Evolutionary conservation across 2,797 vertebrate species (phyloP).

Genomic region (Kryptopterus vitreolus): DNA sequence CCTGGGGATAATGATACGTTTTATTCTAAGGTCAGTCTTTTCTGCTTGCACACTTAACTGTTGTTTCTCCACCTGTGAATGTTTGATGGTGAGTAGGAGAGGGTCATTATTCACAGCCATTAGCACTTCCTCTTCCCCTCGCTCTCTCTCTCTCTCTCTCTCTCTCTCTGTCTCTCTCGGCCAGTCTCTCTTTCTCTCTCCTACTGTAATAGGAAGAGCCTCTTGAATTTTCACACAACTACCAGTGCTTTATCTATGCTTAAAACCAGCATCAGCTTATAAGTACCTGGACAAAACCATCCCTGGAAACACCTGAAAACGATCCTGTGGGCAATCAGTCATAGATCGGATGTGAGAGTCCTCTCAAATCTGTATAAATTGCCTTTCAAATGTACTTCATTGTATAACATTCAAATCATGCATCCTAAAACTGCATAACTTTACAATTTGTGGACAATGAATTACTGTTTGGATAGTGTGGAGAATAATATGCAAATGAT

Average conservation of each 20-base stretch:
- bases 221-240: constrained; percentile 52
- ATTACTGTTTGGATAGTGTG: not conserved
- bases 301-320: constrained; percentile 29
- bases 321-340: constrained; percentile 37
- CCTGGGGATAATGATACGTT: constrained; percentile 34
- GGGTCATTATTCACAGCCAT: constrained; percentile 49
- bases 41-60: constrained; percentile 44
- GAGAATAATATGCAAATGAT: no score
- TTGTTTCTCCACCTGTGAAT: constrained; percentile 48
- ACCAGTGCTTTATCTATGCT: constrained; percentile 32
- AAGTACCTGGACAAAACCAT: constrained; percentile 33
- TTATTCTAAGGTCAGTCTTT: constrained; percentile 47
- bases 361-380: constrained; percentile 50
- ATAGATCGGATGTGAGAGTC: constrained; percentile 39
- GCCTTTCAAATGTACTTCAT: constrained; percentile 46
- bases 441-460: not conserved
- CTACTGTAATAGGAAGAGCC: constrained; percentile 40
- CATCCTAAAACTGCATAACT: constrained; percentile 7
- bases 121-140: constrained; percentile 37
- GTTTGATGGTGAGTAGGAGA: constrained; percentile 47
- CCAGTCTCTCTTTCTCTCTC: constrained; percentile 22
- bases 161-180: not conserved
- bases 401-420: constrained; percentile 43
- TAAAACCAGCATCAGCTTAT: constrained; percentile 47
- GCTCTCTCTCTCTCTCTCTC: constrained; percentile 30